A percentile compares a stretch with the other conserved stretches of the same genome.
Evolutionary conservation across 2,797 vertebrate species (phyloP).

Genomic region (Coluber constrictor): DNA sequence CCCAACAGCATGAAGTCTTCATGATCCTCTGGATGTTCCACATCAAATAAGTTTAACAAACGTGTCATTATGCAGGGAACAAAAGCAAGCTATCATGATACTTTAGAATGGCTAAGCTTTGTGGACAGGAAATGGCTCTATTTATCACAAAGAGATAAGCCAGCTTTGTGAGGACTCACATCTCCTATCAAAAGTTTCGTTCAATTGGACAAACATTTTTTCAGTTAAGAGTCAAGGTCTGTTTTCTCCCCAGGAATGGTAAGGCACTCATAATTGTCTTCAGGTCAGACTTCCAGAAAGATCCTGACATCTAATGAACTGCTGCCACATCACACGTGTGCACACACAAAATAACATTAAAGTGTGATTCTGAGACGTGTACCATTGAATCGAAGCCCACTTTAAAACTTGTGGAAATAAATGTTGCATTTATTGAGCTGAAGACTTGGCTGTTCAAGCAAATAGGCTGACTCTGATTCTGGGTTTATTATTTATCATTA

Average conservation of each 20-base stretch:
- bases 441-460: too few relatives aligned
- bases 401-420: neutral
- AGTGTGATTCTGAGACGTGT: constrained; percentile 17
- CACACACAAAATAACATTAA: constrained; percentile 12
- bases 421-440: too few relatives aligned
- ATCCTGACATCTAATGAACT: constrained; percentile 52
- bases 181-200: constrained; percentile 42
- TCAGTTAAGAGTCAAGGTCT: constrained; percentile 26
- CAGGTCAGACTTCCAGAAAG: constrained; percentile 45
- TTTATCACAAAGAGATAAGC: constrained; percentile 9
- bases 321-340: constrained; percentile 50
- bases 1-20: constrained; percentile 29
- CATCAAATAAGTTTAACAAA: constrained; percentile 51
- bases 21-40: constrained; percentile 33
- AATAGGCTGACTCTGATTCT: too few relatives aligned
- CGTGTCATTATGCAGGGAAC: constrained; percentile 30
- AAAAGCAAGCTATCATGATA: constrained; percentile 24
- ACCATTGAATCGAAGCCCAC: neutral
- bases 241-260: constrained; percentile 39
- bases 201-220: constrained; percentile 54
- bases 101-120: constrained; percentile 34
- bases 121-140: constrained; percentile 22
- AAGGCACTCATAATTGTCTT: constrained; percentile 55
- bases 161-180: constrained; percentile 45
- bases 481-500: too few relatives aligned